Conservation (phyloP, 1,140 invertebrate species). For the Drosophila miranda region DNA sequence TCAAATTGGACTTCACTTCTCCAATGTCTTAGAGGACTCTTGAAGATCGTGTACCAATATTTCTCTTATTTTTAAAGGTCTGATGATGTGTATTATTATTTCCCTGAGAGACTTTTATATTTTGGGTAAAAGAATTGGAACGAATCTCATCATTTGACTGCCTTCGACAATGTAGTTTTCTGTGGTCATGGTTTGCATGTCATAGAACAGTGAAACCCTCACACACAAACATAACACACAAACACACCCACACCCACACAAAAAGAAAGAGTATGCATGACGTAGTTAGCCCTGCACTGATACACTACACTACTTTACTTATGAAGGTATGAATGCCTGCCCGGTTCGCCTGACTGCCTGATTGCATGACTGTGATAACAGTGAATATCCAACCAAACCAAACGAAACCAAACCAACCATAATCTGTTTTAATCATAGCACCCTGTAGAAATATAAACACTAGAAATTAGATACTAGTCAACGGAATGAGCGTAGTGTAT, state of each 20-base stretch:
- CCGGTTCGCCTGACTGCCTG: constrained; percentile 63
- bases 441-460: constrained; percentile 28
- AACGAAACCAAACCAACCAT: not conserved
- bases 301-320: constrained; percentile 25
- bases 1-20: too few relatives aligned
- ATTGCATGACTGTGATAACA: constrained; percentile 63
- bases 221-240: constrained; percentile 4
- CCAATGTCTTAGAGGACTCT: too few relatives aligned
- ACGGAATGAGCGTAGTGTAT: constrained; percentile 53
- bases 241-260: constrained; percentile 1
- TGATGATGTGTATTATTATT: not conserved
- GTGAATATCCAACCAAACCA: constrained; percentile 13
- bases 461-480: constrained; percentile 4
- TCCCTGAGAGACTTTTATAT: not conserved
- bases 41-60: too few relatives aligned
- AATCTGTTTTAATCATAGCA: constrained; percentile 36
- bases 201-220: constrained; percentile 1
- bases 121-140: not conserved
- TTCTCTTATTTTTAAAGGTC: not conserved
- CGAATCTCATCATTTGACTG: constrained; percentile 16
- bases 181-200: not conserved
- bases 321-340: constrained; percentile 47
- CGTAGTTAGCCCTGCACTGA: constrained; percentile 40
- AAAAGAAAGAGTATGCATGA: constrained; percentile 52
- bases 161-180: constrained; percentile 13